These are phyloP conservation scores for Hypsibius dujardini DNA, from an alignment of 1,140 invertebrate species.

Conservation along the genomic window DNA sequence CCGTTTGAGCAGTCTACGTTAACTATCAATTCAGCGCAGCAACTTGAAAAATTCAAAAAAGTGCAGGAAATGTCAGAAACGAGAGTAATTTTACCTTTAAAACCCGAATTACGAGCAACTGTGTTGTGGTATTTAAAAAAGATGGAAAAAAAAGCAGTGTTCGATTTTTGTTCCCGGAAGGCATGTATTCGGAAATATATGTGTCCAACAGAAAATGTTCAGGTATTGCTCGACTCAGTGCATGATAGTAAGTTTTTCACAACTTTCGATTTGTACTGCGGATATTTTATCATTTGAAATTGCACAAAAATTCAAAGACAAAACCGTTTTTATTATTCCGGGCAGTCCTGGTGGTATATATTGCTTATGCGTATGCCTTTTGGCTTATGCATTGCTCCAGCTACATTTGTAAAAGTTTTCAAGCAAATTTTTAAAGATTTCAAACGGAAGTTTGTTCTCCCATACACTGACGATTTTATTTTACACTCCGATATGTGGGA, in stretches of 20 bases:
- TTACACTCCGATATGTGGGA: background rate
- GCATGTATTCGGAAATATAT: background rate
- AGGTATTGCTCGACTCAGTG: background rate
- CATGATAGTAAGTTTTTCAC: background rate
- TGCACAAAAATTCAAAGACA: background rate
- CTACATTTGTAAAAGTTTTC: constrained; percentile 20
- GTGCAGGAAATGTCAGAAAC: background rate
- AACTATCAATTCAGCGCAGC: background rate
- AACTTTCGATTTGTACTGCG: background rate
- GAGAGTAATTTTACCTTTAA: background rate
- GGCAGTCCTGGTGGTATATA: constrained; percentile 20
- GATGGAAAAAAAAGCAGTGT: background rate
- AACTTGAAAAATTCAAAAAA: background rate
- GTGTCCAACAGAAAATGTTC: background rate
- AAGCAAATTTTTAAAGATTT: background rate
- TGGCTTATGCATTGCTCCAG: constrained; percentile 19
- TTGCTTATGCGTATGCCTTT: constrained; percentile 19
- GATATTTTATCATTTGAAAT: background rate
- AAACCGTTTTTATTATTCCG: background rate
- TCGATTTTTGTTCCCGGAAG: background rate
- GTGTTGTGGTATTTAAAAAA: background rate
- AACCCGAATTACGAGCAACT: background rate
- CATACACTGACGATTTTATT: background rate
- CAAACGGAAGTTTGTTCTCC: background rate
- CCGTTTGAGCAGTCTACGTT: background rate